Percentiles rank a stretch among this genome's conserved stretches.
These are phyloP conservation scores for Lasiurus cinereus DNA, from an alignment of 2,113 vertebrate species.

Conservation along the genomic window DNA sequence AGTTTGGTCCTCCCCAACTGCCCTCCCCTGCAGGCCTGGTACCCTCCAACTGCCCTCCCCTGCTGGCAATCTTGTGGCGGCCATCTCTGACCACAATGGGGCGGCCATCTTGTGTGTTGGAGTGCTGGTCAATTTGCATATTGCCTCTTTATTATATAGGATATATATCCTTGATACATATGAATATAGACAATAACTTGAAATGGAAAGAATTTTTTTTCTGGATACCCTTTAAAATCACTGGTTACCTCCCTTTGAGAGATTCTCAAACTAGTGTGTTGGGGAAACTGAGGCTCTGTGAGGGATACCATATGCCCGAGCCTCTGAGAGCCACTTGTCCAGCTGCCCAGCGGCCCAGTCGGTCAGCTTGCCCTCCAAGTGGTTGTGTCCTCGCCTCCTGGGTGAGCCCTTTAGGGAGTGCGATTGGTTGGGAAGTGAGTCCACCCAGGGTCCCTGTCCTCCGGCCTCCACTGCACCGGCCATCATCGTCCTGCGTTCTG, in stretches of 20 bases:
- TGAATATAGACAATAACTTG: not conserved
- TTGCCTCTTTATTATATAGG: too few relatives aligned
- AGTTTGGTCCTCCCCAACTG: too few relatives aligned
- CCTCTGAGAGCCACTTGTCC: not conserved
- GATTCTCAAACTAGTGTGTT: not conserved
- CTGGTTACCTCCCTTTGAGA: not conserved
- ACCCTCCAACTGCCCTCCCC: too few relatives aligned
- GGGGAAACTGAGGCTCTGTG: not conserved
- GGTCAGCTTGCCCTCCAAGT: not conserved
- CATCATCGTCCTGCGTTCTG: fast-evolving
- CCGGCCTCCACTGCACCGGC: not conserved
- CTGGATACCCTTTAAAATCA: not conserved
- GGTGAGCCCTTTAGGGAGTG: not conserved
- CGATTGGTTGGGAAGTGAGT: not conserved
- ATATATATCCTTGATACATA: not conserved
- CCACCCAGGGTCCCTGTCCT: fast-evolving
- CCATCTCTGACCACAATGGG: too few relatives aligned
- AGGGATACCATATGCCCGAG: not conserved
- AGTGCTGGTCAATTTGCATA: too few relatives aligned
- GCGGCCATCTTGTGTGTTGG: too few relatives aligned
- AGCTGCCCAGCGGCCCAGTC: not conserved
- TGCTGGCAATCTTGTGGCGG: too few relatives aligned
- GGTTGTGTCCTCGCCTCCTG: not conserved
- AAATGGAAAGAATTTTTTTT: not conserved
- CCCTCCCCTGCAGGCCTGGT: too few relatives aligned